Conservation (phyloP, 2,888 invertebrate species). For the Cantharis flavilabris region DNA sequence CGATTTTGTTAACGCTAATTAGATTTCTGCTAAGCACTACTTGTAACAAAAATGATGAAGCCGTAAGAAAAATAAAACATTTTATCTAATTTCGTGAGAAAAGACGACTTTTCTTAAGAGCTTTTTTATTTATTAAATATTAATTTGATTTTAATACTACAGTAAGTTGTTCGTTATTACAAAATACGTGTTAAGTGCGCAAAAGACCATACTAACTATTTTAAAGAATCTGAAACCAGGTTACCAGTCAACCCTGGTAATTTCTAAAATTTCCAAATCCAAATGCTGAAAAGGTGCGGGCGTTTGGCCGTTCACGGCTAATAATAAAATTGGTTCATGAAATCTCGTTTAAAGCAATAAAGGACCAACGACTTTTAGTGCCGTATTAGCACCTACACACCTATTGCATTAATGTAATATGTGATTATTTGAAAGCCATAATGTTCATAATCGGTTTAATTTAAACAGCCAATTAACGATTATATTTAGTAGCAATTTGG, state of each 20-base stretch:
- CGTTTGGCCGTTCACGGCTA: neutral
- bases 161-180: no score
- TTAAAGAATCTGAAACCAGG: no score
- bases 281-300: neutral
- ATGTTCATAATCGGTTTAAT: conserved; percentile 30
- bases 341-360: conserved; percentile 3
- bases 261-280: no score
- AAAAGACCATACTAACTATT: no score
- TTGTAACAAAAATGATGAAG: neutral
- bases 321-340: conserved; percentile 1
- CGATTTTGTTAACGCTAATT: neutral
- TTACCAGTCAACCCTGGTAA: no score
- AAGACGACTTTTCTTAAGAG: no score
- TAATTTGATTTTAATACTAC: no score
- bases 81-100: neutral
- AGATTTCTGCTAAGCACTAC: neutral
- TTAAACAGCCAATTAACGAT: conserved; percentile 33
- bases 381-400: conserved; percentile 32
- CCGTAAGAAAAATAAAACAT: neutral
- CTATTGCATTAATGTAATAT: conserved; percentile 23
- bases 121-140: no score
- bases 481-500: conserved; percentile 32
- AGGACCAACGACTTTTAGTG: conserved; percentile 34
- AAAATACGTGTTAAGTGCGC: no score
- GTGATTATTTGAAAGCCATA: conserved; percentile 61